Evolutionary conservation across 2,888 invertebrate genomes (phyloP).

Genomic region (Macrosoma leucophasiata): DNA sequence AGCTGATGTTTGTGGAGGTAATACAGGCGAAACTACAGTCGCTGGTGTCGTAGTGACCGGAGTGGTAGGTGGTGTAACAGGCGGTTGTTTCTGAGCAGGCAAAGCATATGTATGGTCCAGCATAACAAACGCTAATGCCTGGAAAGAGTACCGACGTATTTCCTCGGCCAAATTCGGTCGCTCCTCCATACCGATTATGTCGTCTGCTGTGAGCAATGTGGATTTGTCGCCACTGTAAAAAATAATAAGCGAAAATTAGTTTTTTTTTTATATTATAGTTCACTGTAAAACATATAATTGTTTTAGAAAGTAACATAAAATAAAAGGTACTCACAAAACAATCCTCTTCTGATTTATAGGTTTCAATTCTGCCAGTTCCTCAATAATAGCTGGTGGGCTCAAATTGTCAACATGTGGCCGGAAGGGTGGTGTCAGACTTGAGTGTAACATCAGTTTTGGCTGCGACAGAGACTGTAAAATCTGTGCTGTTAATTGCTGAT

Average conservation of each 20-base stretch:
- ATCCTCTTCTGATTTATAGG: conserved; percentile 56
- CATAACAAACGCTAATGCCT: conserved; percentile 64
- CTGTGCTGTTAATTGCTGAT: conserved; percentile 78
- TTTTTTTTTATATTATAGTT: conserved; percentile 13
- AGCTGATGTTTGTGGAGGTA: conserved; percentile 40
- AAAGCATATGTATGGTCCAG: conserved; percentile 69
- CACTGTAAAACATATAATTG: not conserved
- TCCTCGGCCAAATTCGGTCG: conserved; percentile 66
- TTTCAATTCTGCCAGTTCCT: conserved; percentile 47
- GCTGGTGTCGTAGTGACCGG: conserved; percentile 32
- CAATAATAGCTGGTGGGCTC: conserved; percentile 33
- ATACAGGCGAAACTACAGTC: conserved; percentile 32
- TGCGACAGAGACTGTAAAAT: conserved; percentile 76
- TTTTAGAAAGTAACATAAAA: conserved; percentile 4
- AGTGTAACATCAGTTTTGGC: conserved; percentile 57
- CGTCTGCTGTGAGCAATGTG: conserved; percentile 64
- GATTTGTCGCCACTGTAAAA: conserved; percentile 67
- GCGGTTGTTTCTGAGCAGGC: conserved; percentile 59
- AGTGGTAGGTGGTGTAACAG: conserved; percentile 29
- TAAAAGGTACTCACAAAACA: conserved; percentile 54
- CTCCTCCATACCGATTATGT: conserved; percentile 69
- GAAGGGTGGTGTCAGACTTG: conserved; percentile 36
- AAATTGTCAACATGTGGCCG: too few species aligned
- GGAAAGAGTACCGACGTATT: conserved; percentile 64
- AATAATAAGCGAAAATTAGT: conserved; percentile 14